These are phyloP conservation scores for Copidosoma floridanum DNA, from an alignment of 1,140 invertebrate genomes.

Conservation along the genomic window DNA sequence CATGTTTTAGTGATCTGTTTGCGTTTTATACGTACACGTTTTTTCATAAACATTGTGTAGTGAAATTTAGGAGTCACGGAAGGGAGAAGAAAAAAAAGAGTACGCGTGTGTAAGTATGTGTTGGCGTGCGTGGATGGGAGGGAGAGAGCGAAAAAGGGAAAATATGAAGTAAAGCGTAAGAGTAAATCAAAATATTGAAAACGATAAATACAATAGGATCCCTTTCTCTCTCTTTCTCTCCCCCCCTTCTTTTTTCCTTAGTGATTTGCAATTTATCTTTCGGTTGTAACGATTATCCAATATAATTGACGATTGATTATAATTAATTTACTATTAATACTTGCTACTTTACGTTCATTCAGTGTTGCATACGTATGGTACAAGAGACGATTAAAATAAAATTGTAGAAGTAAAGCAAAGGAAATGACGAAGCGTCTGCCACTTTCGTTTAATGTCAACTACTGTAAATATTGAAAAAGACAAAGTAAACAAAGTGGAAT, in stretches of 20 bases:
- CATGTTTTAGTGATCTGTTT: conserved; percentile 8
- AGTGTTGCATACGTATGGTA: conserved; percentile 31
- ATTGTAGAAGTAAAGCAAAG: conserved; percentile 18
- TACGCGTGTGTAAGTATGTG: not conserved
- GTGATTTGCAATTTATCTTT: conserved; percentile 21
- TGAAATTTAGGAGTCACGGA: conserved; percentile 1
- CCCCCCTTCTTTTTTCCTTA: no score
- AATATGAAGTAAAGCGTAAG: no score
- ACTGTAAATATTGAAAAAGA: conserved; percentile 42
- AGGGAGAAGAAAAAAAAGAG: not conserved
- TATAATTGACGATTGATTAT: no score
- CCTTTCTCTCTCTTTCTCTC: conserved; percentile 1
- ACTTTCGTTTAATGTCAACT: conserved; percentile 33
- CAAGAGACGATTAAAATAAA: conserved; percentile 18
- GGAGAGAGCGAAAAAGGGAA: not conserved
- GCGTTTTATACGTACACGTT: conserved; percentile 4
- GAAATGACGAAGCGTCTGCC: conserved; percentile 22
- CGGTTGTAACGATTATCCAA: conserved; percentile 10
- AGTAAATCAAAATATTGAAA: not conserved
- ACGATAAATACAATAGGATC: not conserved
- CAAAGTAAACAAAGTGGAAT: no score
- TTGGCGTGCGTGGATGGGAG: not conserved
- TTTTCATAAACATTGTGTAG: not conserved
- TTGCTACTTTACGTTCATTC: conserved; percentile 24
- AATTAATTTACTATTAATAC: conserved; percentile 22